Percentiles rank a stretch among this genome's conserved stretches.
phyloP scores from a whole-genome alignment of 2,888 invertebrate species.

The Dusona sp. region DNA sequence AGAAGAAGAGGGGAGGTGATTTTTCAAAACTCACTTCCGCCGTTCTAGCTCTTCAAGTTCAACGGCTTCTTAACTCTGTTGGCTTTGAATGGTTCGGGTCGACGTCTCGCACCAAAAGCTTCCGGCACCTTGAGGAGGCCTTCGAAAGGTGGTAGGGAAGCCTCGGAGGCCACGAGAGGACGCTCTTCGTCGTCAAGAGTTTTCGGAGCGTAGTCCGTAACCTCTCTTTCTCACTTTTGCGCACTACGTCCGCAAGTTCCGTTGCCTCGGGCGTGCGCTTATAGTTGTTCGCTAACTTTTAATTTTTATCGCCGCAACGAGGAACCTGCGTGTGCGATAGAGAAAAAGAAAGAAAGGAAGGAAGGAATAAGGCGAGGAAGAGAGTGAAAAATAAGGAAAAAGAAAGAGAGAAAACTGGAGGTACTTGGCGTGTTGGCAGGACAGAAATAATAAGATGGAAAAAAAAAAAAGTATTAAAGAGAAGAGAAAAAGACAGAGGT shows the following conservation, averaged over 20 bases:
- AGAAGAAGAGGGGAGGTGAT: slow-evolving; percentile 15
- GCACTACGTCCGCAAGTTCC: slow-evolving; percentile 12
- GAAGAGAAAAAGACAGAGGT: background rate
- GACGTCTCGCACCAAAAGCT: slow-evolving; percentile 44
- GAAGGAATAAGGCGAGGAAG: background rate
- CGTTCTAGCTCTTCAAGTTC: slow-evolving; percentile 23
- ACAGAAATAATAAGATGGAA: slow-evolving; percentile 23
- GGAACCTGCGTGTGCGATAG: slow-evolving; percentile 17
- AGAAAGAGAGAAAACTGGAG: background rate
- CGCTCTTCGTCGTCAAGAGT: slow-evolving; percentile 47
- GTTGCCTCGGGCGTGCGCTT: slow-evolving; percentile 42
- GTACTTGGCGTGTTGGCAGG: slow-evolving; percentile 31
- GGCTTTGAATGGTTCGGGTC: slow-evolving; percentile 5
- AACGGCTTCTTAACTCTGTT: slow-evolving; percentile 17
- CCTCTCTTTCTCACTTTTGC: background rate
- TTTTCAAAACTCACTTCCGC: slow-evolving; percentile 5
- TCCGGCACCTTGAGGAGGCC: slow-evolving; percentile 56
- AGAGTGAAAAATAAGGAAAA: background rate
- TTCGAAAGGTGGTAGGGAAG: slow-evolving; percentile 22
- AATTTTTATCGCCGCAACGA: slow-evolving; percentile 69
- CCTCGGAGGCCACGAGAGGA: slow-evolving; percentile 35
- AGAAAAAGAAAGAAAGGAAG: background rate
- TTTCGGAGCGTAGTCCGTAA: slow-evolving; percentile 48
- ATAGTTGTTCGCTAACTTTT: slow-evolving; percentile 65
- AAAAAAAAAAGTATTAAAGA: background rate